These are phyloP conservation scores for Isoperla grammatica DNA, from an alignment of 2,888 invertebrate genomes.

Conservation along the genomic window DNA sequence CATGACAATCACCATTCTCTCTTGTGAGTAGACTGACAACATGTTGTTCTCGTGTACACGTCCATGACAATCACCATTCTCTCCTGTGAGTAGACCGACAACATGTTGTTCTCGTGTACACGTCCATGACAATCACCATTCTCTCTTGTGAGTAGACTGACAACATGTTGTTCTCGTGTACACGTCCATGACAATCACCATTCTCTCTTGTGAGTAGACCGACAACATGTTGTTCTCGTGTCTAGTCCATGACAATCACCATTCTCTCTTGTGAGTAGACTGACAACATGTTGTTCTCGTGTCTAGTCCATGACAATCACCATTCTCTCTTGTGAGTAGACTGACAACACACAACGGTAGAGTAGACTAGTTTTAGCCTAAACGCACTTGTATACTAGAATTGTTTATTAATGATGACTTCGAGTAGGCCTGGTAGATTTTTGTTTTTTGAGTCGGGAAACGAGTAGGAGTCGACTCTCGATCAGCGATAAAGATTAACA, in stretches of 20 bases:
- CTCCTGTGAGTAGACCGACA: conserved; percentile 69
- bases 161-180: conserved; percentile 77
- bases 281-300: conserved; percentile 60
- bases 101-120: conserved; percentile 83
- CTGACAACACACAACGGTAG: no score
- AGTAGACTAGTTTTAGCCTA: no score
- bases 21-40: conserved; percentile 77
- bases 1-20: conserved; percentile 98
- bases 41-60: conserved; percentile 98
- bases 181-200: conserved; percentile 98
- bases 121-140: conserved; percentile 98
- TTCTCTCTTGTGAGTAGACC: conserved; percentile 83
- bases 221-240: neutral
- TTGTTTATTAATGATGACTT: no score
- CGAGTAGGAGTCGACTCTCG: no score
- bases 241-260: conserved; percentile 97
- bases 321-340: conserved; percentile 85
- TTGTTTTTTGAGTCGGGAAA: no score
- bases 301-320: conserved; percentile 99
- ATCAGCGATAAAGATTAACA: no score
- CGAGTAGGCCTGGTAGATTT: no score
- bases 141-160: conserved; percentile 77
- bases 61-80: conserved; percentile 99
- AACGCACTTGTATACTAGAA: no score
- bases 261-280: conserved; percentile 87